These are phyloP conservation scores for Himalopsyche anomala DNA, from an alignment of 2,888 invertebrate species.

Conservation along the genomic window DNA sequence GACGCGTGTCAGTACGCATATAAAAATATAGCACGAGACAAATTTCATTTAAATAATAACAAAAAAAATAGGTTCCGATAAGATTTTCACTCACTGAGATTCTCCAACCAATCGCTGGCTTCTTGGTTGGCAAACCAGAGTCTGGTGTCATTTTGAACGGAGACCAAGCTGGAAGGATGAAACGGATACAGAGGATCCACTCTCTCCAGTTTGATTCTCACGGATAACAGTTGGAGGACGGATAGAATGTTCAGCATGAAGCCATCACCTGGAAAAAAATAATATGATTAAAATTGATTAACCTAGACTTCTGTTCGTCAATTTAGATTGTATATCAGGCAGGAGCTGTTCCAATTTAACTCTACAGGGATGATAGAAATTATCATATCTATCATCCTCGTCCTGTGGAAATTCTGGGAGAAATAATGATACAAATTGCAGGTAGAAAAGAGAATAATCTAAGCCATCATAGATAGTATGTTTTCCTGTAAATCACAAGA, in stretches of 20 bases:
- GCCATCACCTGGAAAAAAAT: conserved; percentile 84
- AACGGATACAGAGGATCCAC: conserved; percentile 94
- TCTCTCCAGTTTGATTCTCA: conserved; percentile 93
- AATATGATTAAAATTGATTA: neutral
- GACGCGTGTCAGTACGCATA: too few relatives aligned
- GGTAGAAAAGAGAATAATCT: too few relatives aligned
- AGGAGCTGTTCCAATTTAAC: neutral
- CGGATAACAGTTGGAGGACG: conserved; percentile 92
- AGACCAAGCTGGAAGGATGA: conserved; percentile 85
- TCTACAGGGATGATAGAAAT: neutral
- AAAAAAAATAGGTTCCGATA: too few relatives aligned
- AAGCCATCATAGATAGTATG: too few relatives aligned
- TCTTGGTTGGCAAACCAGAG: conserved; percentile 90
- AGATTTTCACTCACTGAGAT: conserved; percentile 76
- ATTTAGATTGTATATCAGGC: neutral
- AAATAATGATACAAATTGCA: too few relatives aligned
- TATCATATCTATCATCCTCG: neutral
- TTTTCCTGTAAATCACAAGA: too few relatives aligned
- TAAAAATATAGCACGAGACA: too few relatives aligned
- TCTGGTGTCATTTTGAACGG: conserved; percentile 87
- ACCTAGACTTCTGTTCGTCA: too few relatives aligned
- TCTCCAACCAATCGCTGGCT: conserved; percentile 84
- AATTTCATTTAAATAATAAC: too few relatives aligned
- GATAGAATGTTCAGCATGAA: conserved; percentile 96
- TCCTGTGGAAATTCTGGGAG: too few relatives aligned